phyloP scores from a whole-genome alignment of 2,113 vertebrate species.

The Sceloporus undulatus region DNA sequence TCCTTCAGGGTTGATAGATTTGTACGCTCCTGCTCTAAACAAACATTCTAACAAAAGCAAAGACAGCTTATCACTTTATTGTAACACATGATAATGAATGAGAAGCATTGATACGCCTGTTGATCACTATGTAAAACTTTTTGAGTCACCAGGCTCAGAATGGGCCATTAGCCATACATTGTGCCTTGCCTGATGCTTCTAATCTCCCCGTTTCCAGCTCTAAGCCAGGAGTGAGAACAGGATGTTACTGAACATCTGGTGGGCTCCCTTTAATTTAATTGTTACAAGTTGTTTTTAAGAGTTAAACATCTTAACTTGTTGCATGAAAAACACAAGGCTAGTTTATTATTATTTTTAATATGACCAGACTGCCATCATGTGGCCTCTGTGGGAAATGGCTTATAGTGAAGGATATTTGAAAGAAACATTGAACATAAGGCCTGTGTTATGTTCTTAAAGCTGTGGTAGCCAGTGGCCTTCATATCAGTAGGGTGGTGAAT shows the following conservation, averaged over 20 bases:
- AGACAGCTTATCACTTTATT: constrained; percentile 24
- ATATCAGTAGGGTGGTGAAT: no score
- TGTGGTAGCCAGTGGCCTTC: no score
- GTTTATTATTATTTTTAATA: constrained; percentile 30
- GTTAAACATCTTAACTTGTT: constrained; percentile 11
- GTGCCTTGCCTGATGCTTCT: neutral
- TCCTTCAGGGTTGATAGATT: no score
- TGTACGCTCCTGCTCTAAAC: neutral
- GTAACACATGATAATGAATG: constrained; percentile 11
- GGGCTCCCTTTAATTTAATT: neutral
- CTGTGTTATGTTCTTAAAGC: neutral
- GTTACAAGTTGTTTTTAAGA: neutral
- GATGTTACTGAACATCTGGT: neutral
- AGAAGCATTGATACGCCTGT: constrained; percentile 36
- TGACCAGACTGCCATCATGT: constrained; percentile 68
- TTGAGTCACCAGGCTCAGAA: neutral
- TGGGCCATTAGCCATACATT: neutral
- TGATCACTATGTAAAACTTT: neutral
- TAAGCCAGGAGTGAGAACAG: neutral
- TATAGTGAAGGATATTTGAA: no score
- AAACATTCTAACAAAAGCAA: constrained; percentile 10
- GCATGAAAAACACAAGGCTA: neutral
- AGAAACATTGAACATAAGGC: neutral
- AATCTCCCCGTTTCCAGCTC: neutral
- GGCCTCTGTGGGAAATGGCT: constrained; percentile 46